Evolutionary conservation across 2,888 invertebrate species (phyloP).

Genomic region (Galerucella nymphaeae): DNA sequence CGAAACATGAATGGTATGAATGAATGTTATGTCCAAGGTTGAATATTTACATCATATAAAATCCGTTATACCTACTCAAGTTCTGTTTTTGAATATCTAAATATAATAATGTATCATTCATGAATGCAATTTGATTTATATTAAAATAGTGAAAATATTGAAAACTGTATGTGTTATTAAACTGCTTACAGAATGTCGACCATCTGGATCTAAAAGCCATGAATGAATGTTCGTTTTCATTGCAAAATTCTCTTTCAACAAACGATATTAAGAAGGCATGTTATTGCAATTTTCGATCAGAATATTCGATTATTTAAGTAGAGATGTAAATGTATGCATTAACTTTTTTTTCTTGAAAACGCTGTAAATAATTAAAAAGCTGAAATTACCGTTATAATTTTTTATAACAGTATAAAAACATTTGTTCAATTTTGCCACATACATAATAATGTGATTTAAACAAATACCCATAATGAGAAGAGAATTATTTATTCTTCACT

Average conservation of each 20-base stretch:
- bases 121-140: no score
- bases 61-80: neutral
- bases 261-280: no score
- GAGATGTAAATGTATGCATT: no score
- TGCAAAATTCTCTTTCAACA: neutral
- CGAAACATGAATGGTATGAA: slow-evolving; percentile 6
- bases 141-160: neutral
- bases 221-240: slow-evolving; percentile 1
- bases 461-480: neutral
- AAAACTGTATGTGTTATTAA: neutral
- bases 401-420: neutral
- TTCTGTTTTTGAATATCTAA: no score
- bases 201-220: neutral
- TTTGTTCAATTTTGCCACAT: neutral
- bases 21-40: neutral
- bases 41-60: slow-evolving; percentile 2
- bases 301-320: no score
- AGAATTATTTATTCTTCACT: neutral
- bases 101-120: no score
- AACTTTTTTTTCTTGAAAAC: no score
- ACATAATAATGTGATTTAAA: neutral
- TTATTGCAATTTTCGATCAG: slow-evolving; percentile 1
- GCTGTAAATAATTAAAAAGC: no score
- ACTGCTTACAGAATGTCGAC: neutral
- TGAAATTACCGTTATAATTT: no score